Evolutionary conservation across 92 coral and sea anemone genomes (phyloP).

Genomic region (Epizoanthus rinbou): DNA sequence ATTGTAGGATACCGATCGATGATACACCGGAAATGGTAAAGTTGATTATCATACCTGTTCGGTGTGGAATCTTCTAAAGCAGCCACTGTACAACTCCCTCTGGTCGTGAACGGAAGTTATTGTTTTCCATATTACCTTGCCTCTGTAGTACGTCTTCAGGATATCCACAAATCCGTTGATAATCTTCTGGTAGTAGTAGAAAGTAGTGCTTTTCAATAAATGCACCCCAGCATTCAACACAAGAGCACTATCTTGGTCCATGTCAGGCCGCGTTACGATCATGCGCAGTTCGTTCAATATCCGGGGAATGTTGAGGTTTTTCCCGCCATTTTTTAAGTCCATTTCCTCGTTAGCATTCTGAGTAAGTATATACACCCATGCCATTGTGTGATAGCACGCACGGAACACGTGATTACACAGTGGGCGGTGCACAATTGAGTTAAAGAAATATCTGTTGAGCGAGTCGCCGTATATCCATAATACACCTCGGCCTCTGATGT

Average conservation of each 20-base stretch:
- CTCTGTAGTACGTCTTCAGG: constrained; percentile 70
- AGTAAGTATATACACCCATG: constrained; percentile 81
- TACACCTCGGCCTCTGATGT: constrained; percentile 78
- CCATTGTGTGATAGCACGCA: constrained; percentile 85
- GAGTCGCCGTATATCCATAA: constrained; percentile 89
- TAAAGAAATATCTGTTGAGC: constrained; percentile 77
- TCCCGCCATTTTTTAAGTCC: constrained; percentile 71
- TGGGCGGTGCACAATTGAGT: constrained; percentile 66
- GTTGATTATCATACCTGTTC: constrained; percentile 67
- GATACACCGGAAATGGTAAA: too few species aligned
- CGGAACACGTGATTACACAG: constrained; percentile 80
- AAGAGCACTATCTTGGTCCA: constrained; percentile 86
- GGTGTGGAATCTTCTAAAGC: constrained; percentile 81
- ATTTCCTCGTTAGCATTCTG: constrained; percentile 78
- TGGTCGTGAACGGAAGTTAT: constrained; percentile 87
- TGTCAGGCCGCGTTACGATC: constrained; percentile 71
- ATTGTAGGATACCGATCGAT: too few species aligned
- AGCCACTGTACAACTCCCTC: constrained; percentile 84
- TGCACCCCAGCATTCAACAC: constrained; percentile 87
- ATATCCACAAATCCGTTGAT: constrained; percentile 73
- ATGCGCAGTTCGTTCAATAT: constrained; percentile 67
- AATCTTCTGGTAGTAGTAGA: constrained; percentile 76
- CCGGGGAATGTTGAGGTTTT: constrained; percentile 72
- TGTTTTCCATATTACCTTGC: constrained; percentile 86
- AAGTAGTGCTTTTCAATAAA: constrained; percentile 74